These are phyloP conservation scores for Diprion similis DNA, from an alignment of 1,140 invertebrate species.

Conservation along the genomic window DNA sequence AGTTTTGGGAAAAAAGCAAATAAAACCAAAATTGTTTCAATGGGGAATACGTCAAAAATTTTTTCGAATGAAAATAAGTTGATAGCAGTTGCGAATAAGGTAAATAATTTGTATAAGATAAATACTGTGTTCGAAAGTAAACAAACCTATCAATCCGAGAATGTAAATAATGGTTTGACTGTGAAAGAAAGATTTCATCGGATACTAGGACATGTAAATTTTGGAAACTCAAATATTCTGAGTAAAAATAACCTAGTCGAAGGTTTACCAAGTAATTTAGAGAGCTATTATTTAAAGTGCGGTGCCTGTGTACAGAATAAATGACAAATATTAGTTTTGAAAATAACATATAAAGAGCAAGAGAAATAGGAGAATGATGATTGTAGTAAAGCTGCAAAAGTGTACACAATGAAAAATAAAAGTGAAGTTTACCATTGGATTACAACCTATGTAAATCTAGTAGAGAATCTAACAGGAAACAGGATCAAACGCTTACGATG, in stretches of 20 bases:
- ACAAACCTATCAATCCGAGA: not conserved
- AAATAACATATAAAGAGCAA: not conserved
- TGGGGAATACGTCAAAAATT: conserved; percentile 22
- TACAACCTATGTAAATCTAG: conserved; percentile 12
- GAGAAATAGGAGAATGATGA: conserved; percentile 26
- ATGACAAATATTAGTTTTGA: not conserved
- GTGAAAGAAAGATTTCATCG: conserved; percentile 29
- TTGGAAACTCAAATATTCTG: conserved; percentile 27
- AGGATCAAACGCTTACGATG: conserved; percentile 12
- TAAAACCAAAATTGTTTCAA: conserved; percentile 26
- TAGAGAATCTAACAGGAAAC: not conserved
- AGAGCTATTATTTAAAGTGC: conserved; percentile 9
- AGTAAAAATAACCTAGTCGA: conserved; percentile 22
- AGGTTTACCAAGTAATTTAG: conserved; percentile 22
- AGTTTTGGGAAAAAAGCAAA: conserved; percentile 27
- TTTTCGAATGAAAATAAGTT: conserved; percentile 20
- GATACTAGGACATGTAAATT: conserved; percentile 31
- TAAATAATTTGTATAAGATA: conserved; percentile 28
- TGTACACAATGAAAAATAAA: conserved; percentile 23
- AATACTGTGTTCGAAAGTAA: conserved; percentile 18
- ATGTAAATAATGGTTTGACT: conserved; percentile 22
- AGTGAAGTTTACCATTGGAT: conserved; percentile 13
- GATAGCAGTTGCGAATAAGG: conserved; percentile 22
- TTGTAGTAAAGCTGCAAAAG: conserved; percentile 18
- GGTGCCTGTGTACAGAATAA: not conserved